Base-by-base conservation (phyloP, 1,140 invertebrate species). In the Glossosoma conforme region DNA sequence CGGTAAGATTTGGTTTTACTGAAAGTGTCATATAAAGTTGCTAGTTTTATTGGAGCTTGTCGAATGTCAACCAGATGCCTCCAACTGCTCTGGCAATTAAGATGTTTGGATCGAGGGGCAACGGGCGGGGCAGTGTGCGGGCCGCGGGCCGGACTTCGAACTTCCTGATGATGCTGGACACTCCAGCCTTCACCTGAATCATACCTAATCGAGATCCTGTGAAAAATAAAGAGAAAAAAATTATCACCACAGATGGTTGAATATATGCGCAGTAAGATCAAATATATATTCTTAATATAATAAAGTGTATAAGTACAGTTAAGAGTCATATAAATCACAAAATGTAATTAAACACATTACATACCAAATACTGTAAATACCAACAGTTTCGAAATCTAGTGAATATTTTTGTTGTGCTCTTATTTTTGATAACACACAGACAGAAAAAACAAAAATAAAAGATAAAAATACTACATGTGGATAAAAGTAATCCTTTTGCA, bases 41-140 rank as follows among this genome's bases (percentile, higher is more conserved):
- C 14, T 41, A 6, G 20, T 41, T 20, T 18, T 18, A 11, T 20
- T 21, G 30, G 6, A 50, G 30, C 13, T 51, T 33, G 20, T 58
- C 52, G 10, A 59, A 49, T 6, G 52, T 59, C 10, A 59, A 3
- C 57, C 57, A 59, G 1, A 59, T 11, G 11, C 46, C 49, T 14
- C 48, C 57, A 13, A 55, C 24, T 2, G 28, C 19, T 37, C 48
- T 44, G 10, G 37, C 11, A 8, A 59, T 20, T 1, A 55, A 15
- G 2, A 49, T 22, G 11, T 40, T 52, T 0, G 57, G 52, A 24
- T 55, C 53, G 10, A 59, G 28, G 9, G 28, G n/a, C 17, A 59
- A 35, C 4, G 43, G 40, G 17, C 37, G 47, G 14, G 43, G 35
- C 20, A 35, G n/a, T 19, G 44, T 55, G 49, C 49, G 44, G 1